phyloP scores from a whole-genome alignment of 2,113 vertebrate species.

The Mirounga angustirostris region DNA sequence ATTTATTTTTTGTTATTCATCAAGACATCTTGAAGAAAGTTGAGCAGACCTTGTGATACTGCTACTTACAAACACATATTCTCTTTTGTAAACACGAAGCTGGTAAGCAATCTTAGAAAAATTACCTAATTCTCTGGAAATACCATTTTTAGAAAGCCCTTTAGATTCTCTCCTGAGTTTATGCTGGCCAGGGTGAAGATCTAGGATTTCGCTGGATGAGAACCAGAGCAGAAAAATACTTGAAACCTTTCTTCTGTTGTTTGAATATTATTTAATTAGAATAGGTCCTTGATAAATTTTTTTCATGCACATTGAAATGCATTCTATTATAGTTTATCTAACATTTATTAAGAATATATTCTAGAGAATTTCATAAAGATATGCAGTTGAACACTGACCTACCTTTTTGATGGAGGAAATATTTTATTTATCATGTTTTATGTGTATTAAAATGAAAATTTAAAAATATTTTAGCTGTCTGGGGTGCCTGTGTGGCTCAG shows the following conservation, averaged over 20 bases:
- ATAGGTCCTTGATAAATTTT: neutral
- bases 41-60: neutral
- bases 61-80: neutral
- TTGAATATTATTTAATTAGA: neutral
- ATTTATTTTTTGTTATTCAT: conserved; percentile 31
- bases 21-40: conserved; percentile 41
- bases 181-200: neutral
- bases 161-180: neutral
- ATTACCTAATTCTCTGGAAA: neutral
- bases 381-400: neutral
- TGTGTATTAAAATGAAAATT: neutral
- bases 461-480: neutral
- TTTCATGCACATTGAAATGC: neutral
- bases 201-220: neutral
- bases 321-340: neutral
- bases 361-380: neutral
- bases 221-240: neutral
- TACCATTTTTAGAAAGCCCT: neutral
- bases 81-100: neutral
- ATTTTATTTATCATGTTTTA: conserved; percentile 12
- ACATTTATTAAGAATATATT: neutral
- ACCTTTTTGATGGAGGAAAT: neutral
- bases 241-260: neutral
- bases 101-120: neutral
- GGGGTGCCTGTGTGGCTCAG: neutral